Conservation (phyloP, 2,888 invertebrate species). For the Asteroscopus sphinx region DNA sequence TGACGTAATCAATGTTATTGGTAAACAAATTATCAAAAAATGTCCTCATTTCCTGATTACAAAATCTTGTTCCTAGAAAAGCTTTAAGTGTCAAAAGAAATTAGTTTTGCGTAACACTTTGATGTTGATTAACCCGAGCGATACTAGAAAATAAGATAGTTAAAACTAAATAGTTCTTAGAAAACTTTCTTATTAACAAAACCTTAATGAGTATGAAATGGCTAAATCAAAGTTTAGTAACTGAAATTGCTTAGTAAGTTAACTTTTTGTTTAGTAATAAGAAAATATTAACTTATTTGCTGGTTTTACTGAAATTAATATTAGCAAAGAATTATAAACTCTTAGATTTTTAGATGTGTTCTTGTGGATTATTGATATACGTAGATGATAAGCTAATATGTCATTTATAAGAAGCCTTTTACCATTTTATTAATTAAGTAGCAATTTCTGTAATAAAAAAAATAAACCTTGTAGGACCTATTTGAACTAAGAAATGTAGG, state of each 20-base stretch:
- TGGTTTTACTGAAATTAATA: too few species aligned
- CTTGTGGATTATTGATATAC: too few species aligned
- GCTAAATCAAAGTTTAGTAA: conserved; percentile 17
- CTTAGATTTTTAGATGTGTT: too few species aligned
- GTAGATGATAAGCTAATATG: too few species aligned
- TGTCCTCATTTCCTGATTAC: not conserved
- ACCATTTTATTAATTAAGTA: too few species aligned
- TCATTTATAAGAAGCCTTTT: too few species aligned
- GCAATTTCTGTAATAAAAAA: too few species aligned
- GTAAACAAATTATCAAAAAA: too few species aligned
- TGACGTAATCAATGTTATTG: too few species aligned
- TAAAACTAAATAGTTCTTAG: conserved; percentile 10
- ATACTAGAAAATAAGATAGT: conserved; percentile 8
- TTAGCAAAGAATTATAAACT: too few species aligned
- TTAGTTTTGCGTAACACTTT: conserved; percentile 7
- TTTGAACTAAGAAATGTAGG: too few species aligned
- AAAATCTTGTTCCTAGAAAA: not conserved
- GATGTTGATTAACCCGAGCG: conserved; percentile 3
- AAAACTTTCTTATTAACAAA: conserved; percentile 25
- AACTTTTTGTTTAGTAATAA: not conserved
- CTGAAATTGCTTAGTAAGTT: conserved; percentile 12
- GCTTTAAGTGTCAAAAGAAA: not conserved
- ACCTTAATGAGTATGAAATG: conserved; percentile 16
- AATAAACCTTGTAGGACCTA: too few species aligned
- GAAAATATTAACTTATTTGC: not conserved